Evolutionary conservation across 2,797 vertebrate species (phyloP).

Genomic region (Siniperca scherzeri): DNA sequence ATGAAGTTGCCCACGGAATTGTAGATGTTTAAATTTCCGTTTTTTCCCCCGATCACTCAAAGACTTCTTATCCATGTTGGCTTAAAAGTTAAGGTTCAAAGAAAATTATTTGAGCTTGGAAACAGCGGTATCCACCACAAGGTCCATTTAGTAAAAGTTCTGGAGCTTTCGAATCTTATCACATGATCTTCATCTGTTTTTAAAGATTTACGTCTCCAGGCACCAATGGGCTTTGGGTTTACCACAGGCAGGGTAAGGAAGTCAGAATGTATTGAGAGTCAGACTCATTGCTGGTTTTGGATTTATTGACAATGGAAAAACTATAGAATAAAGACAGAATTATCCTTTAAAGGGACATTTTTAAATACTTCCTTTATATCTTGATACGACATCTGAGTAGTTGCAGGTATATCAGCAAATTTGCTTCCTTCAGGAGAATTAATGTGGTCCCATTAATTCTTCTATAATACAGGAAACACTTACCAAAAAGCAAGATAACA

Average conservation of each 20-base stretch:
- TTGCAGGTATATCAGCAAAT: background rate
- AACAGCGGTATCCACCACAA: background rate
- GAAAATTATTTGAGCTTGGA: background rate
- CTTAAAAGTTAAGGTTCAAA: background rate
- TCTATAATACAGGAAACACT: background rate
- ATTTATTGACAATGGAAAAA: background rate
- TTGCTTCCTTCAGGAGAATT: background rate
- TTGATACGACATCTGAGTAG: background rate
- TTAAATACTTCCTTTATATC: background rate
- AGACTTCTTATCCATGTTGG: background rate
- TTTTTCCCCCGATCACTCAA: background rate
- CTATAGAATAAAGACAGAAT: background rate
- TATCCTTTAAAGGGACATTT: background rate
- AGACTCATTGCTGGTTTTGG: background rate
- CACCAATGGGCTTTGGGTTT: background rate
- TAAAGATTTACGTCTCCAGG: background rate
- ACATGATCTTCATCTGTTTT: background rate
- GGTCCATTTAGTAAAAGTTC: background rate
- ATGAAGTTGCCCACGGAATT: background rate
- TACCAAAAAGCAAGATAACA: background rate
- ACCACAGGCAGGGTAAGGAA: background rate
- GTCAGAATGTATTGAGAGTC: background rate
- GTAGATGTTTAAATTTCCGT: background rate
- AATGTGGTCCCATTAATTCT: background rate
- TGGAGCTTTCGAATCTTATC: background rate